Evolutionary conservation across 2,888 invertebrate genomes (phyloP).

Genomic region (Chalcis sispes): DNA sequence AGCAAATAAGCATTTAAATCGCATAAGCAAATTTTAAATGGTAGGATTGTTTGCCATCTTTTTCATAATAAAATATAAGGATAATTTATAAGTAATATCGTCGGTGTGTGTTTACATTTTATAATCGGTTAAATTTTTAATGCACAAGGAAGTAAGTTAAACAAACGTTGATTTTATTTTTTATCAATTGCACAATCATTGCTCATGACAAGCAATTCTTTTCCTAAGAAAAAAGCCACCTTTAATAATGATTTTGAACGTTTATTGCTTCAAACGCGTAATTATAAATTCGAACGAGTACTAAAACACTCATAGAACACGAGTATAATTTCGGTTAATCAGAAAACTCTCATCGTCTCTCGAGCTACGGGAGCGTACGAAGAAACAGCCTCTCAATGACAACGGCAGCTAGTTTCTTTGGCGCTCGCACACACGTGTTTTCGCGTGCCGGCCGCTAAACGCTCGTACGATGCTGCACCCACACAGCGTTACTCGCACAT

Average conservation of each 20-base stretch:
- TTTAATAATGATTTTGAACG: too few species aligned
- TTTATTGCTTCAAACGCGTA: background rate
- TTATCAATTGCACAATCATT: background rate
- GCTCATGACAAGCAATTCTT: too few species aligned
- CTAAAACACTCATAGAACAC: too few species aligned
- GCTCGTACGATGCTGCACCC: conserved; percentile 20
- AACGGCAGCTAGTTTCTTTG: background rate
- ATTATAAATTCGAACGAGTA: too few species aligned
- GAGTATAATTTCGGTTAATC: background rate
- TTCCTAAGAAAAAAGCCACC: too few species aligned
- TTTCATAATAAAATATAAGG: too few species aligned
- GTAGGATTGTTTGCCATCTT: too few species aligned
- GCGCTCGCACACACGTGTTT: conserved; percentile 39
- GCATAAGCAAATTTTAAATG: too few species aligned
- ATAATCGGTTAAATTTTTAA: conserved; percentile 22
- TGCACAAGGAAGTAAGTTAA: conserved; percentile 10
- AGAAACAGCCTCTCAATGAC: background rate
- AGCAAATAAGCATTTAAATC: too few species aligned
- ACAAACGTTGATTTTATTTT: conserved; percentile 6
- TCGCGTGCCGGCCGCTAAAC: conserved; percentile 13
- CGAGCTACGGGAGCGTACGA: too few species aligned
- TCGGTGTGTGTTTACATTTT: too few species aligned
- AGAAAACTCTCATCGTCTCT: background rate
- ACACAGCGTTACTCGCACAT: background rate
- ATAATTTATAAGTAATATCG: too few species aligned